Evolutionary conservation across 2,113 vertebrate genomes (phyloP), one percentile per base, ranked within the genome.

Genomic region (Psephotus haematonotus): DNA sequence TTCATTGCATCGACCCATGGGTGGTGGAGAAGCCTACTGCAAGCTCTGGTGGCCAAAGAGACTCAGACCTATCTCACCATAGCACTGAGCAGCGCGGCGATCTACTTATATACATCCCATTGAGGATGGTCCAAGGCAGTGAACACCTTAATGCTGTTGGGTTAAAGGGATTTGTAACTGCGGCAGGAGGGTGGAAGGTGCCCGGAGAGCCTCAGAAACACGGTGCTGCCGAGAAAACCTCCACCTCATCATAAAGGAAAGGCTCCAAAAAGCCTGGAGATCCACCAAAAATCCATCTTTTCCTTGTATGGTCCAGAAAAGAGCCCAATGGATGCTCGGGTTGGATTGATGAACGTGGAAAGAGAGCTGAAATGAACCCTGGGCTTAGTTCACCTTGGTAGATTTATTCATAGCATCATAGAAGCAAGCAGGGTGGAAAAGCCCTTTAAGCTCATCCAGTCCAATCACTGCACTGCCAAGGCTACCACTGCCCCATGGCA

Each of bases 171-270:
- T 16, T 33, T 63, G 29, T 31, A 64, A 55, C 19, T 2, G 12
- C 41, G 3, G 29, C 12, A 47, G n/a, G 10, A 63, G 29, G 29
- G 15, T 1, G 16, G 43, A 64, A 72, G 49, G 86, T 41, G 59
- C 41, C 7, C 39, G 15, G 28, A 67, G 65, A 63, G 27, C 47
- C 49, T 63, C 39, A 13, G 55, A 13, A 20, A 28, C 28, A 10
- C 2, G 5, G 47, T 12, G 17, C 9, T 50, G 31, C 2, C 28
- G 13, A 28, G 23, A 46, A 62, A 70, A 46, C 17, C 31, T 65
- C 49, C 5, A 2, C 27, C 37, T 59, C 37, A 28, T n/a, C 0
- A 0, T 19, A 47, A 63, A 60, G n/a, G 19, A 39, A 63, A 77
- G 41, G 29, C n/a, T 47, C 49, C 47, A 13, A 57, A n/a, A 63